These are phyloP conservation scores for Villa cingulata DNA, from an alignment of 2,888 invertebrate species.

Conservation along the genomic window DNA sequence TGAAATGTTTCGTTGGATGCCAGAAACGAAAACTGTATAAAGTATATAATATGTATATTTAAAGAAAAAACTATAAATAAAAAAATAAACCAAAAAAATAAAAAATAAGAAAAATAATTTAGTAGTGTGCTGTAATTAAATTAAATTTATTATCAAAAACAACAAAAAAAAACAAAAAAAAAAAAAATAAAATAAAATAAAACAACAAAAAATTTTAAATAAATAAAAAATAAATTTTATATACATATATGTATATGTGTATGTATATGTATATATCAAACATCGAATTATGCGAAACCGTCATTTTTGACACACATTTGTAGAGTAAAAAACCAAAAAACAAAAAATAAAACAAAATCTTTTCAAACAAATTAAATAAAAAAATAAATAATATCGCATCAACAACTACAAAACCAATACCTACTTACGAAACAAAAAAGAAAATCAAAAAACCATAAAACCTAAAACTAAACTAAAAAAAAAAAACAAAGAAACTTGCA, in stretches of 20 bases:
- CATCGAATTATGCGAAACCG: not conserved
- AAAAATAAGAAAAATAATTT: too few relatives aligned
- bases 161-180: not conserved
- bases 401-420: too few relatives aligned
- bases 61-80: too few relatives aligned
- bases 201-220: not conserved
- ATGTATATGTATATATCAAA: not conserved
- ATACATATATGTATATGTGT: not conserved
- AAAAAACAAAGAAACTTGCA: too few relatives aligned
- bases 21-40: slow-evolving; percentile 21
- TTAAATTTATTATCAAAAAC: not conserved
- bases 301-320: not conserved
- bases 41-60: not conserved
- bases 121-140: not conserved
- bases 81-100: too few relatives aligned
- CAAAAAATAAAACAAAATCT: too few relatives aligned
- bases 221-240: not conserved
- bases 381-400: too few relatives aligned
- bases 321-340: not conserved
- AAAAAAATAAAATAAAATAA: not conserved
- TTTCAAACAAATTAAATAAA: too few relatives aligned
- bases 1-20: slow-evolving; percentile 37
- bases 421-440: too few relatives aligned
- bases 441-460: too few relatives aligned
- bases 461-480: too few relatives aligned